Percentiles rank a stretch among this genome's conserved stretches.
Conservation (phyloP, 23 tunicate species). For the Halocynthia aurantium region DNA sequence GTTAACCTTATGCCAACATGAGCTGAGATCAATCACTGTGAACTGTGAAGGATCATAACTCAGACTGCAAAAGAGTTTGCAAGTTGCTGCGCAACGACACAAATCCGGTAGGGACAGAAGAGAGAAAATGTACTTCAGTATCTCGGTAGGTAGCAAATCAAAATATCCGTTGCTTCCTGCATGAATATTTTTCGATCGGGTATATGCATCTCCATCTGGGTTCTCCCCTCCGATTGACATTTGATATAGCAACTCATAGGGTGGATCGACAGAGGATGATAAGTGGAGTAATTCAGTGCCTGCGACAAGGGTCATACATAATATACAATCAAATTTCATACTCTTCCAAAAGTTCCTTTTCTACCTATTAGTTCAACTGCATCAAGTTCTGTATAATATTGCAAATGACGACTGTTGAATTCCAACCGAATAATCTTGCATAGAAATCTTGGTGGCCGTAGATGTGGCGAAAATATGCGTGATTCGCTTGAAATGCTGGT, state of each 20-base stretch:
- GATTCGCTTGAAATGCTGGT: slow-evolving; percentile 40
- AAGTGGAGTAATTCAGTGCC: slow-evolving; percentile 16
- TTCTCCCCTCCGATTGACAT: not conserved
- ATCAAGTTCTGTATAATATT: slow-evolving; percentile 89
- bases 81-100: slow-evolving; percentile 55
- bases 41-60: slow-evolving; percentile 69
- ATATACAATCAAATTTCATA: not conserved
- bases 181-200: not conserved
- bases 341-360: not conserved
- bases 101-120: slow-evolving; percentile 75
- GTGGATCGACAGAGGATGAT: slow-evolving; percentile 87
- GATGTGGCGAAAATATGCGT: slow-evolving; percentile 70
- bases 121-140: slow-evolving; percentile 52
- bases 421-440: slow-evolving; percentile 74
- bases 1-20: slow-evolving; percentile 74
- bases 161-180: slow-evolving; percentile 44
- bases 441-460: slow-evolving; percentile 32
- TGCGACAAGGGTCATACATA: slow-evolving; percentile 5
- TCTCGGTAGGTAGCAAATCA: slow-evolving; percentile 51
- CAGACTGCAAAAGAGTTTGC: slow-evolving; percentile 43
- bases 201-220: not conserved
- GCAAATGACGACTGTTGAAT: slow-evolving; percentile 63
- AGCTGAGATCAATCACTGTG: slow-evolving; percentile 43
- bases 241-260: slow-evolving; percentile 14
- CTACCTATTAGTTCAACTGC: slow-evolving; percentile 90